Evolutionary conservation across 2,113 vertebrate species (phyloP).

Genomic region (Oreochromis spilurus): DNA sequence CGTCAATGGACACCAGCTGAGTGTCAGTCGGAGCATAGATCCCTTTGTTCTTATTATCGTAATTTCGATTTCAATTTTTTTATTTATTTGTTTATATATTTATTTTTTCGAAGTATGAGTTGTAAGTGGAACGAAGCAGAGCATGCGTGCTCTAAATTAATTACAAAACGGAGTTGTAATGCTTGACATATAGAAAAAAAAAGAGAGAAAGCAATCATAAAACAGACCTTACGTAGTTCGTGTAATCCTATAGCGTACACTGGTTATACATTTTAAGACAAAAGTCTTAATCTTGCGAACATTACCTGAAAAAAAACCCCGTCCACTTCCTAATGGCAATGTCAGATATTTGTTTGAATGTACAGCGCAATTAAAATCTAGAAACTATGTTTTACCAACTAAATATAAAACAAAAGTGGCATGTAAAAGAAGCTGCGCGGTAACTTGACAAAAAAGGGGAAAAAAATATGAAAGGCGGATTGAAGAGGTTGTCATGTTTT

Average conservation of each 20-base stretch:
- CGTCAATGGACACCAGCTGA: slow-evolving; percentile 91
- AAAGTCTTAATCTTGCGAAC: neutral
- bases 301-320: fast-evolving
- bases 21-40: slow-evolving; percentile 83
- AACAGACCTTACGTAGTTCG: neutral
- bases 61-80: neutral
- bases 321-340: neutral
- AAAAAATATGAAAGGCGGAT: neutral
- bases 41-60: slow-evolving; percentile 3
- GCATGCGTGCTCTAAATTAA: neutral
- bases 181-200: neutral
- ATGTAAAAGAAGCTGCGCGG: neutral
- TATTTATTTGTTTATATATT: neutral
- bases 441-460: neutral
- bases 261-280: neutral
- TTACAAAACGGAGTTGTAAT: neutral
- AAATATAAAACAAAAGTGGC: neutral
- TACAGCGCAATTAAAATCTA: neutral
- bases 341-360: neutral
- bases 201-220: neutral
- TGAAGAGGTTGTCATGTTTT: neutral
- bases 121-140: neutral
- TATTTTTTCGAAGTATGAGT: neutral
- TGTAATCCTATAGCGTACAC: neutral
- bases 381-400: neutral